Evolutionary conservation across 2,888 invertebrate genomes (phyloP).

Genomic region (Gymnocheta viridis): DNA sequence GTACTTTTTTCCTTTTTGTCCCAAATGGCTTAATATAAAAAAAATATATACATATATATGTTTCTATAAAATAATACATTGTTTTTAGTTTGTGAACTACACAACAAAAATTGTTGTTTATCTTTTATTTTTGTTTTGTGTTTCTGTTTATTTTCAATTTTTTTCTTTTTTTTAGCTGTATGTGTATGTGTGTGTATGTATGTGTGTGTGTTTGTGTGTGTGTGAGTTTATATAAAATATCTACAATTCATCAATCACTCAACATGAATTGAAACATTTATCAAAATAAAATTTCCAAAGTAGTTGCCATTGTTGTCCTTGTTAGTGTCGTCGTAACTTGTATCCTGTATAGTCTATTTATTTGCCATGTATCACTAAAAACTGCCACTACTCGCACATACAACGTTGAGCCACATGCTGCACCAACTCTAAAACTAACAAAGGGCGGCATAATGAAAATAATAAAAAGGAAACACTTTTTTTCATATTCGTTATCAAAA

Average conservation of each 20-base stretch:
- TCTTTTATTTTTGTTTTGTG: constrained; percentile 1
- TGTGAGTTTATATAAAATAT: constrained; percentile 39
- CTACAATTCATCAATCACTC: constrained; percentile 67
- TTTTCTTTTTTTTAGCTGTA: not conserved
- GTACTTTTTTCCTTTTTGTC: constrained; percentile 6
- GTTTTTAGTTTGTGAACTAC: constrained; percentile 40
- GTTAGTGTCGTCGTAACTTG: constrained; percentile 10
- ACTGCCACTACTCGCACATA: not conserved
- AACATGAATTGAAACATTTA: constrained; percentile 66
- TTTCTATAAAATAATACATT: not conserved
- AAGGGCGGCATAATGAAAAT: constrained; percentile 2
- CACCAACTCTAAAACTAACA: constrained; percentile 5
- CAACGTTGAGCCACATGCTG: constrained; percentile 15
- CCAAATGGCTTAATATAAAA: constrained; percentile 25
- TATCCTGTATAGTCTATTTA: constrained; percentile 29
- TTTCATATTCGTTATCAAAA: not conserved
- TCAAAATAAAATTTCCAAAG: constrained; percentile 59
- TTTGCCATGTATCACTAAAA: constrained; percentile 29
- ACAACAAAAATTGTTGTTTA: constrained; percentile 33
- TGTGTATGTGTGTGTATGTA: not conserved
- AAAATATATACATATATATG: constrained; percentile 23
- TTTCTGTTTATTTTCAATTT: constrained; percentile 6
- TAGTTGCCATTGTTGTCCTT: constrained; percentile 22
- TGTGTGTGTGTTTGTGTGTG: not conserved
- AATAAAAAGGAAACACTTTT: not conserved